Percentiles rank a stretch among this genome's conserved stretches.
These are phyloP conservation scores for Drosophila melanogaster DNA, from an alignment of 1,140 invertebrate species.

Conservation along the genomic window DNA sequence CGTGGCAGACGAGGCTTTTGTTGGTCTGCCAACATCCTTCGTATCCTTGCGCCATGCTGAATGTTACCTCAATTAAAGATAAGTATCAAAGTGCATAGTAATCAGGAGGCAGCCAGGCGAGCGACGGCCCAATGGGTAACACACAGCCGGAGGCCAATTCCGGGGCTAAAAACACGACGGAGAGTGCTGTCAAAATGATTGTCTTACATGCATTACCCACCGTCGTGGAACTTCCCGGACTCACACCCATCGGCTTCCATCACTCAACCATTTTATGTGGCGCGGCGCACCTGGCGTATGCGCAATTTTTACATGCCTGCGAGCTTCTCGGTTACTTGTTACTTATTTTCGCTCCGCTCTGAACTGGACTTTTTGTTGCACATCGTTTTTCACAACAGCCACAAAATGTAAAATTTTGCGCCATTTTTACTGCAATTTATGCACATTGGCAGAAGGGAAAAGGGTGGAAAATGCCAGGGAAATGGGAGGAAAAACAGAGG, in stretches of 20 bases:
- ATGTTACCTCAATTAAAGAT: slow-evolving; percentile 80
- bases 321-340: slow-evolving; percentile 51
- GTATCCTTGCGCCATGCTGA: slow-evolving; percentile 46
- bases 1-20: slow-evolving; percentile 49
- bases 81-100: slow-evolving; percentile 83
- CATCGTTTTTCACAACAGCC: slow-evolving; percentile 75
- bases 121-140: slow-evolving; percentile 67
- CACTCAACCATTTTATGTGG: slow-evolving; percentile 48
- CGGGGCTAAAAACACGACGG: slow-evolving; percentile 5
- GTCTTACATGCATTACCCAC: slow-evolving; percentile 78
- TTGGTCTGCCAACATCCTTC: slow-evolving; percentile 10
- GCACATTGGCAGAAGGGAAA: slow-evolving; percentile 42
- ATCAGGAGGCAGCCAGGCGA: slow-evolving; percentile 76
- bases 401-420: slow-evolving; percentile 64
- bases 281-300: slow-evolving; percentile 69
- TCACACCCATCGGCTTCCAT: slow-evolving; percentile 12
- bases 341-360: slow-evolving; percentile 46
- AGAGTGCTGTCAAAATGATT: slow-evolving; percentile 78
- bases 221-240: slow-evolving; percentile 15
- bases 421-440: slow-evolving; percentile 82
- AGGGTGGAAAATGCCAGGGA: no score
- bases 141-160: slow-evolving; percentile 12
- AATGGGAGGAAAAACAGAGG: slow-evolving; percentile 6
- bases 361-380: slow-evolving; percentile 58
- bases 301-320: slow-evolving; percentile 68